phyloP scores from a whole-genome alignment of 1,140 invertebrate genomes.

The Eumeta japonica region DNA sequence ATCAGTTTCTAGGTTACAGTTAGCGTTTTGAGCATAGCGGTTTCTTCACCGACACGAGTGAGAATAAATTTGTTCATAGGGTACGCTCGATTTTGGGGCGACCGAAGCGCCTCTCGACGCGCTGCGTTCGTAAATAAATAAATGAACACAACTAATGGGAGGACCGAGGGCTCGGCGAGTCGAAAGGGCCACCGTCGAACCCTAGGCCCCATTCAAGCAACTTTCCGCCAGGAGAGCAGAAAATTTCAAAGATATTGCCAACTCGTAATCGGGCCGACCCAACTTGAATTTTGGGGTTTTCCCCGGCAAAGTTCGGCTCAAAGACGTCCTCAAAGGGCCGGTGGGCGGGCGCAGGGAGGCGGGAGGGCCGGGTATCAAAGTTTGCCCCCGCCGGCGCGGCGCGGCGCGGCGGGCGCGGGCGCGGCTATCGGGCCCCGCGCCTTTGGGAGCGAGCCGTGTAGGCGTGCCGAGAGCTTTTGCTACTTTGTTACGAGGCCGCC shows the following conservation, averaged over 20 bases:
- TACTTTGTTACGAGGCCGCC: slow-evolving; percentile 40
- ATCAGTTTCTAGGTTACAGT: too few relatives aligned
- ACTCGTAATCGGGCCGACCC: slow-evolving; percentile 43
- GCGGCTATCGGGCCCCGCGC: slow-evolving; percentile 7
- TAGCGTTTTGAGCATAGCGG: too few relatives aligned
- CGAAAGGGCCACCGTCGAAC: too few relatives aligned
- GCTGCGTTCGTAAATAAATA: too few relatives aligned
- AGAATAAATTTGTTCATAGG: too few relatives aligned
- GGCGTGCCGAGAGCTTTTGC: slow-evolving; percentile 30
- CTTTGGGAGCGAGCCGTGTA: slow-evolving; percentile 14
- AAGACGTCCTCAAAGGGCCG: slow-evolving; percentile 51
- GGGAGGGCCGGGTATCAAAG: slow-evolving; percentile 38
- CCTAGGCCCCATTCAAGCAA: not conserved
- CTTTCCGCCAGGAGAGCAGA: slow-evolving; percentile 30
- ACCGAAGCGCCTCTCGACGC: too few relatives aligned
- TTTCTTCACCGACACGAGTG: too few relatives aligned
- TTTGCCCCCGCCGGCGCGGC: slow-evolving; percentile 34
- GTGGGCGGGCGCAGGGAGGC: slow-evolving; percentile 43
- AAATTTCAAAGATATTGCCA: slow-evolving; percentile 50
- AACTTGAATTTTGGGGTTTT: slow-evolving; percentile 53
- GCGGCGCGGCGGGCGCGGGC: slow-evolving; percentile 13
- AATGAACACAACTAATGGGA: too few relatives aligned
- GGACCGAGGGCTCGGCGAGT: too few relatives aligned
- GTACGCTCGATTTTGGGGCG: too few relatives aligned
- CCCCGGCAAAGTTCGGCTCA: slow-evolving; percentile 47